Evolutionary conservation across 1,140 invertebrate genomes (phyloP), one percentile per base, ranked within the genome.

Genomic region (Nasonia giraulti): DNA sequence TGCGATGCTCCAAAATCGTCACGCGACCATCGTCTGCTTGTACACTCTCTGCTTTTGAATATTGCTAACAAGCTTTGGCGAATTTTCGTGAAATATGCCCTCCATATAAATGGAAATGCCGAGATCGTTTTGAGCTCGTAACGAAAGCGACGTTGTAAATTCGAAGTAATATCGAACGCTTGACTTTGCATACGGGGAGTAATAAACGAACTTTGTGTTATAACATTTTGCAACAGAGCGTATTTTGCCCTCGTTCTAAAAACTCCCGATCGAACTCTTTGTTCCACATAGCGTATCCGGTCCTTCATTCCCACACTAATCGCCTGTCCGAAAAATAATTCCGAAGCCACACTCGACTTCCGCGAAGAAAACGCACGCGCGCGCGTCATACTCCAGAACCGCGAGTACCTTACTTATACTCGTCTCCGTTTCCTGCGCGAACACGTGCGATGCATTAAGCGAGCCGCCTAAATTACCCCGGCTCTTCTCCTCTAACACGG

Each of bases 391-490:
- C 55, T n/a, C 6, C 20, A 17, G 17, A n/a, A 7, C 17, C 55
- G 55, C 55, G 55, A 62, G 55, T 44, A 40, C 37, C 37, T 8
- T 40, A 62, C 5, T 0, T 62, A 62, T 62, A 62, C 2, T 62
- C 55, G 55, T 62, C 55, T 62, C 73, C 31, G 44, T 44, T 77
- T 77, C 75, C 75, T 77, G 75, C 8, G 33, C 20, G 44, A 50
- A 50, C 75, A 77, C 75, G 75, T 77, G 75, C 44, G 44, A 77
- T 55, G 75, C 75, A 50, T 77, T 77, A 50, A 50, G 44, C 74
- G 62, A 77, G 44, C 80, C 74, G 86, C 82, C 85, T 78, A 85
- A 87, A 83, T 90, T 89, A 89, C 89, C 88, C 89, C 87, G 88
- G 87, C 87, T 89, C 88, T n/a, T 86, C 91, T 89, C 20, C 55